Percentiles rank a stretch among this genome's conserved stretches.
Conservation (phyloP, 2,797 vertebrate species). For the Balearica regulorum region DNA sequence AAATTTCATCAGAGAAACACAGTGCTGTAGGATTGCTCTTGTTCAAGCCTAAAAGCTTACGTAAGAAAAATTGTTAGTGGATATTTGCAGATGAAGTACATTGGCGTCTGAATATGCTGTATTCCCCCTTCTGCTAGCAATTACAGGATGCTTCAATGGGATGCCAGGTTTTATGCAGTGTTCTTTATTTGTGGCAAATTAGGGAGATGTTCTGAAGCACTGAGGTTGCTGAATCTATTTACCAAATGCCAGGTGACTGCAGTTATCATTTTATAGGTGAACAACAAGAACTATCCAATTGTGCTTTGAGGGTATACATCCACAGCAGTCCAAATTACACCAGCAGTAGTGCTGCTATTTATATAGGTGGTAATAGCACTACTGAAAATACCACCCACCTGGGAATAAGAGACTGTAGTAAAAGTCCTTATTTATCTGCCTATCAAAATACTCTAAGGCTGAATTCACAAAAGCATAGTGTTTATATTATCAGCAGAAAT, state of each 20-base stretch:
- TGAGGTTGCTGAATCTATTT: background rate
- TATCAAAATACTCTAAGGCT: background rate
- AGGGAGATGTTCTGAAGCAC: background rate
- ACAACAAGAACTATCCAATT: background rate
- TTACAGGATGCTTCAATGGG: background rate
- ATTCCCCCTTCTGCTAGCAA: background rate
- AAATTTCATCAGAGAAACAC: background rate
- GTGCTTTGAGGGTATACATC: background rate
- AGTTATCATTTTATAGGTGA: constrained; percentile 15
- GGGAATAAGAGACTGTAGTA: background rate
- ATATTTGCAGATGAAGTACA: background rate
- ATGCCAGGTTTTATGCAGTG: background rate
- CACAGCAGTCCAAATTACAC: constrained; percentile 5
- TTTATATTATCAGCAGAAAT: background rate
- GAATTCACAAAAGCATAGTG: background rate
- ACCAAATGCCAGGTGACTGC: background rate
- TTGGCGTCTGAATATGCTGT: background rate
- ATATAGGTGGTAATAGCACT: constrained; percentile 18
- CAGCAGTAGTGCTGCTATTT: constrained; percentile 24
- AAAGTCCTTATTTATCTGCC: constrained; percentile 12
- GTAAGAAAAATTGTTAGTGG: background rate
- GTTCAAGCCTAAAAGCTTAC: background rate
- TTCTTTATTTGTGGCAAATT: constrained; percentile 22
- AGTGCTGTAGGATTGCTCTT: background rate
- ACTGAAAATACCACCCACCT: constrained; percentile 16